Conservation (phyloP, 2,888 invertebrate species). For the Ceratothoa steindachneri region DNA sequence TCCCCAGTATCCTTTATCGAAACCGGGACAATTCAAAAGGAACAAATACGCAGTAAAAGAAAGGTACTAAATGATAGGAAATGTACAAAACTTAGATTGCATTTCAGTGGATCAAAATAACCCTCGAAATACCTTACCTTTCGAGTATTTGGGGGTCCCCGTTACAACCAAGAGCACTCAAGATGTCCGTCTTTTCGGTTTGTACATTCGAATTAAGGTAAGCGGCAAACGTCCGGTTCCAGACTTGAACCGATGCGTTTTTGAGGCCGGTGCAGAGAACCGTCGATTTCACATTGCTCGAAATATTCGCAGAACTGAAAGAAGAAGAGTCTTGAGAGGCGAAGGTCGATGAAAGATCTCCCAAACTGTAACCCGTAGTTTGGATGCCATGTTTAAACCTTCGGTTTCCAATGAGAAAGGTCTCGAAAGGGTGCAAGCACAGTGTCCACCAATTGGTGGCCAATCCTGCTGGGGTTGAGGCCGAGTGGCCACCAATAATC, state of each 20-base stretch:
- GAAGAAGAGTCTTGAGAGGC: no score
- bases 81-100: no score
- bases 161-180: constrained; percentile 23
- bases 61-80: no score
- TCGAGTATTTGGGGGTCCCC: constrained; percentile 24
- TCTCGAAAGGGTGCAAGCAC: background rate
- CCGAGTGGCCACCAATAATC: no score
- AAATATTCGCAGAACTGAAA: background rate
- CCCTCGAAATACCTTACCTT: no score
- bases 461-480: no score
- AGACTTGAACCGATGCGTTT: constrained; percentile 65
- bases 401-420: background rate
- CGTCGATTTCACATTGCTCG: constrained; percentile 62
- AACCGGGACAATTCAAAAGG: no score
- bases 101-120: no score
- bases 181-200: constrained; percentile 56
- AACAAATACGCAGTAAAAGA: no score
- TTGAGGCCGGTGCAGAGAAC: constrained; percentile 70
- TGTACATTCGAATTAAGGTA: constrained; percentile 65
- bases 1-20: no score
- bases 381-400: background rate
- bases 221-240: constrained; percentile 69
- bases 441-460: background rate
- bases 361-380: background rate
- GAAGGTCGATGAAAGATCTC: background rate